Conservation (phyloP, 2,113 vertebrate species). For the Ariopsis seemanni region DNA sequence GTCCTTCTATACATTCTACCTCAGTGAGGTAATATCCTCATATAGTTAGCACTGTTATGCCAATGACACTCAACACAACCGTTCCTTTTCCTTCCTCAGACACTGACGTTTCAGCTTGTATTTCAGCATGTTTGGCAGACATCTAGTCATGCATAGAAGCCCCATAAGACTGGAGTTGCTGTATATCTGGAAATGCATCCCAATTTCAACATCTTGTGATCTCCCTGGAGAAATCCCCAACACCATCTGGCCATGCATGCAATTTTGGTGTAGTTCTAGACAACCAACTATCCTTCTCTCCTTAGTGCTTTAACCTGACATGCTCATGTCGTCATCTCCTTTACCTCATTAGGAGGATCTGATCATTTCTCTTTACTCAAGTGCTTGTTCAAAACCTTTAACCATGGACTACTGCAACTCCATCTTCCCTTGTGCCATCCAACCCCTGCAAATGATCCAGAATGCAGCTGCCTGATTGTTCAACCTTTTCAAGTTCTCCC, state of each 20-base stretch:
- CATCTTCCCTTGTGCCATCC: not conserved
- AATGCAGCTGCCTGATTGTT: not conserved
- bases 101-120: not conserved
- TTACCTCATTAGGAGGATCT: not conserved
- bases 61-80: not conserved
- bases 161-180: not conserved
- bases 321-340: not conserved
- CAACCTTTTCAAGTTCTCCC: not conserved
- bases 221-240: not conserved
- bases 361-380: not conserved
- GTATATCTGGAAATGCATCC: not conserved
- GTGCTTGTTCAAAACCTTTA: not conserved
- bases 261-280: not conserved
- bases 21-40: not conserved
- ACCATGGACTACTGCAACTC: not conserved
- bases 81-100: not conserved
- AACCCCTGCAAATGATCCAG: not conserved
- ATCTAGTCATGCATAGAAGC: not conserved
- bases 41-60: not conserved
- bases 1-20: not conserved
- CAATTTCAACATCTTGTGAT: not conserved
- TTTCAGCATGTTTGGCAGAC: not conserved
- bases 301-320: not conserved
- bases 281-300: not conserved
- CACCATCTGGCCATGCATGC: not conserved